Evolutionary conservation across 1,140 invertebrate species (phyloP).

Genomic region (Drosophila nasuta): DNA sequence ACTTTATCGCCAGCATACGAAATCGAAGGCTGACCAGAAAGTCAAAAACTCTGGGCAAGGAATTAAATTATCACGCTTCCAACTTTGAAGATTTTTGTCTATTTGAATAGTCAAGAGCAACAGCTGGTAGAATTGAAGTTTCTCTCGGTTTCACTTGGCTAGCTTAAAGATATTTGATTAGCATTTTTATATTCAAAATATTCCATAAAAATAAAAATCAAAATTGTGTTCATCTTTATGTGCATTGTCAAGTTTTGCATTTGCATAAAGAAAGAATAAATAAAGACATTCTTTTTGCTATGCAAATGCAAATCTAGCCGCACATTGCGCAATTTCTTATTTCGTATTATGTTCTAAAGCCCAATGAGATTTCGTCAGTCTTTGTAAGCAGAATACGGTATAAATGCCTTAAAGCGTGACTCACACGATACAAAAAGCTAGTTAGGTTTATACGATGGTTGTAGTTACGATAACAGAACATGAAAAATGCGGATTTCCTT

Average conservation of each 20-base stretch:
- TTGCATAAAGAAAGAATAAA: background rate
- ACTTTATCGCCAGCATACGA: conserved; percentile 29
- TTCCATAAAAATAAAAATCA: background rate
- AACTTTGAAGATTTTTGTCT: conserved; percentile 3
- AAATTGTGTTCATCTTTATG: background rate
- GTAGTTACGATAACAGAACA: background rate
- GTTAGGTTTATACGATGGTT: conserved; percentile 9
- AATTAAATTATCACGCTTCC: conserved; percentile 41
- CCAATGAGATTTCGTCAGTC: conserved; percentile 23
- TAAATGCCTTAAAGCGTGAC: conserved; percentile 15
- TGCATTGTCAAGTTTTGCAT: background rate
- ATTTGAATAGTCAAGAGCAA: conserved; percentile 12
- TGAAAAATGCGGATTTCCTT: background rate
- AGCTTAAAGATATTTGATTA: background rate
- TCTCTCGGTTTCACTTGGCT: background rate
- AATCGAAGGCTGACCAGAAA: conserved; percentile 13
- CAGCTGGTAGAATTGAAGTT: conserved; percentile 16
- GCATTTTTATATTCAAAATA: background rate
- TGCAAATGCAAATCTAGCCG: background rate
- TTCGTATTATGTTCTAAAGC: conserved; percentile 5
- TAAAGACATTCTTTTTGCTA: background rate
- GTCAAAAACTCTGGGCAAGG: conserved; percentile 12
- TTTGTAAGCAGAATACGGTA: conserved; percentile 8
- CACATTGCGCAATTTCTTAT: conserved; percentile 11
- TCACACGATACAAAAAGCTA: conserved; percentile 1